These are phyloP conservation scores for Brachypteracias leptosomus DNA, from an alignment of 2,113 vertebrate genomes.

Conservation along the genomic window DNA sequence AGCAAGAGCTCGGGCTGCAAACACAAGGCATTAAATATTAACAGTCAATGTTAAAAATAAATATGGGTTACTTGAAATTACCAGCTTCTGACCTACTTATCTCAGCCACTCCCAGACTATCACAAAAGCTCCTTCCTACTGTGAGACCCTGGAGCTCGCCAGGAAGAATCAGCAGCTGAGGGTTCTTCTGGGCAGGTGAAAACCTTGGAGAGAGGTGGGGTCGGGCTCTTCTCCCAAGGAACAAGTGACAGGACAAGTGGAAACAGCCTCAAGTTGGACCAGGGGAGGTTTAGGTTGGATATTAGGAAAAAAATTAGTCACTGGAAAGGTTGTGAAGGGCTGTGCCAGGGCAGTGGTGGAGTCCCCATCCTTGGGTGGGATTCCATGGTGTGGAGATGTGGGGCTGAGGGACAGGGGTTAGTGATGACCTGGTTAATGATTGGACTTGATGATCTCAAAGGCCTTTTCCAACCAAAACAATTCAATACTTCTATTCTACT, in stretches of 20 bases:
- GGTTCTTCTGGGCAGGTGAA: not conserved
- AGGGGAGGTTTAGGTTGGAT: not conserved
- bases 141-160: not conserved
- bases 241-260: not conserved
- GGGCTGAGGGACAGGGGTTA: not conserved
- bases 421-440: not conserved
- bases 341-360: not conserved
- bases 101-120: not conserved
- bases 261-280: not conserved
- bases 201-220: not conserved
- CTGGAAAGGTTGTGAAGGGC: not conserved
- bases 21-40: constrained; percentile 32
- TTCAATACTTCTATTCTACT: not conserved
- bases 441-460: not conserved
- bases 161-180: not conserved
- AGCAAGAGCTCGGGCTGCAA: not conserved
- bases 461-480: not conserved
- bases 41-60: constrained; percentile 45
- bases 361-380: not conserved
- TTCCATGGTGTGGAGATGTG: not conserved
- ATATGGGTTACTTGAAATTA: constrained; percentile 7
- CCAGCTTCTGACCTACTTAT: constrained; percentile 22
- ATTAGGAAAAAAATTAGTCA: not conserved
- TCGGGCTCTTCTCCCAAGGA: not conserved
- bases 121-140: not conserved